Percentiles rank a stretch among this genome's conserved stretches.
Evolutionary conservation across 2,113 vertebrate genomes (phyloP).

Genomic region (Corythornis madagascariensis): DNA sequence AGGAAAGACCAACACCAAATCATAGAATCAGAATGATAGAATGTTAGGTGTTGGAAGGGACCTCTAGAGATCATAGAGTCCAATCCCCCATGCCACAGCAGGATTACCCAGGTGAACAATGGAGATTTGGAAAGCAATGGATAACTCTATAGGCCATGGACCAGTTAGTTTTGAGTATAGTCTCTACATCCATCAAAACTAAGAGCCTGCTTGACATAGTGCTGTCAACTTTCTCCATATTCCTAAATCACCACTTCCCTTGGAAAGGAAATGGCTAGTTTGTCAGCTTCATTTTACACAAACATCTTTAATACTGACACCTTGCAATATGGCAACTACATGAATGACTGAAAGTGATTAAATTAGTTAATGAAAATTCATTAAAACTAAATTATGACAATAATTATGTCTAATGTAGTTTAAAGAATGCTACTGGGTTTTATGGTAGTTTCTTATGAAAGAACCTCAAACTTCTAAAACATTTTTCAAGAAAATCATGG

Average conservation of each 20-base stretch:
- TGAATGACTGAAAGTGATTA: not conserved
- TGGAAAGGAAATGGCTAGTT: not conserved
- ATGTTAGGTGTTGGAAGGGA: too few species aligned
- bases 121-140: not conserved
- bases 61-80: too few species aligned
- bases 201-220: not conserved
- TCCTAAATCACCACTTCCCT: not conserved
- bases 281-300: not conserved
- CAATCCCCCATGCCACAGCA: too few species aligned
- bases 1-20: not conserved
- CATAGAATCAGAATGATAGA: too few species aligned
- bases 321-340: not conserved
- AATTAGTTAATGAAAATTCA: not conserved
- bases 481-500: not conserved
- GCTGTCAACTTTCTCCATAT: not conserved
- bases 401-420: not conserved
- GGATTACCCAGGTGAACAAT: too few species aligned
- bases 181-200: not conserved
- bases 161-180: not conserved
- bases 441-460: not conserved
- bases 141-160: not conserved
- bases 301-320: not conserved
- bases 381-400: not conserved
- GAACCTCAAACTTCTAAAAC: not conserved
- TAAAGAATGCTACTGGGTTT: not conserved